Conservation (phyloP, 1,140 invertebrate species). For the Agraylea sexmaculata region DNA sequence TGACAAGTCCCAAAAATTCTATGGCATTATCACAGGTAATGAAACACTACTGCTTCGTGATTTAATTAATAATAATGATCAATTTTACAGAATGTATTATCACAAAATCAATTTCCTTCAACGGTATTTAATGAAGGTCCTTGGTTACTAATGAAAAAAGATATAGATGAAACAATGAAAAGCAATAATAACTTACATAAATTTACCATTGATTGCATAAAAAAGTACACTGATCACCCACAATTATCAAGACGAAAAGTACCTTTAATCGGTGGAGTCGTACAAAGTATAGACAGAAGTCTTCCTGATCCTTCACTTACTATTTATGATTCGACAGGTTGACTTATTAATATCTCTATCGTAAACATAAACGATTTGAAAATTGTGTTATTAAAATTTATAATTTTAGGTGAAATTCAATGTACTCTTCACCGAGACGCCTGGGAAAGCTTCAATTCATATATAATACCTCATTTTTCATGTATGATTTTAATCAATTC, state of each 20-base stretch:
- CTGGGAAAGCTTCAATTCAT: conserved; percentile 14
- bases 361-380: not conserved
- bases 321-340: conserved; percentile 17
- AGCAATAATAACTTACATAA: not conserved
- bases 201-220: conserved; percentile 13
- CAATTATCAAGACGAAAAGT: conserved; percentile 11
- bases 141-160: conserved; percentile 15
- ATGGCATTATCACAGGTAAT: conserved; percentile 17
- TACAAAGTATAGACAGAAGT: conserved; percentile 16
- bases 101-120: conserved; percentile 12
- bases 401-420: conserved; percentile 19
- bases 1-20: conserved; percentile 4
- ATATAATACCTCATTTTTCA: conserved; percentile 17
- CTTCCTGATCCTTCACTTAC: conserved; percentile 16
- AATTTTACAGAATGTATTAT: conserved; percentile 5
- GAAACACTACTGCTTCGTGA: conserved; percentile 7
- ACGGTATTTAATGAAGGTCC: conserved; percentile 16
- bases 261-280: conserved; percentile 14
- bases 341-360: not conserved
- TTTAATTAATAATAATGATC: conserved; percentile 2
- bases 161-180: conserved; percentile 5
- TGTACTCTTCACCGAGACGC: conserved; percentile 18
- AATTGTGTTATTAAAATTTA: conserved; percentile 2
- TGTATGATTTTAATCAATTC: conserved; percentile 16
- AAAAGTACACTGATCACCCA: conserved; percentile 7